Evolutionary conservation across 2,888 invertebrate genomes (phyloP), one percentile per base, ranked within the genome.

Genomic region (Drosophila niveifrons): DNA sequence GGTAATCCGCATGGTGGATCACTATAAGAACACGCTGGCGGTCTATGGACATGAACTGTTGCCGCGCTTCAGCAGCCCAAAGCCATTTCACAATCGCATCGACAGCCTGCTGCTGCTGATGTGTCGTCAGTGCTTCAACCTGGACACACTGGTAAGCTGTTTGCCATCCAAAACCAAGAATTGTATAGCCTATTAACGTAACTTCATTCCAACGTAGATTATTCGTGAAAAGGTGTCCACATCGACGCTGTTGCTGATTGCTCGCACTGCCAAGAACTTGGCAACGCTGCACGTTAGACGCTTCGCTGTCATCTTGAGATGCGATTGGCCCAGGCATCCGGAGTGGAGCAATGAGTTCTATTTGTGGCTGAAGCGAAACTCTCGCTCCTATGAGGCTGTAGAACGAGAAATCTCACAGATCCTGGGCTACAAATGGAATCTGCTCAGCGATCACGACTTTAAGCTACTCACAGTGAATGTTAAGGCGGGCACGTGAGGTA

Each of bases 171-270:
- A 11, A 17, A 1, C 2, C 3, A 3, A 1, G 28, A 50, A 8
- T 18, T 10, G 23, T 23, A 2, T 1, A 1, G 2, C n/a, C 34
- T 36, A 1, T 52, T 52, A 39, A 39, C 36, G 23, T 1, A 1
- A 23, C 1, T 15, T 10, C 6, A n/a, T 46, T 1, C 1, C 1
- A 7, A 4, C 7, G 7, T 2, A 57, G 96, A 92, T 95, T 78
- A 93, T 96, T 28, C 94, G 96, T 7, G 96, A 97, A 90, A 94
- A 95, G 82, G 94, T 97, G 64, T 97, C 97, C 3, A 96, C 96
- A 1, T 94, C 95, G 0, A 97, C 96, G 0, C 93, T 96, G 13
- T 92, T 97, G 44, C 93, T 97, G 11, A 93, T 97, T 46, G 96
- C 95, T 0, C 93, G 93, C 50, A 94, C 94, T 1, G 95, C 95